Percentiles rank a stretch among this genome's conserved stretches.
Evolutionary conservation across 2,888 invertebrate species (phyloP).

Genomic region (Crepidodera aurea): DNA sequence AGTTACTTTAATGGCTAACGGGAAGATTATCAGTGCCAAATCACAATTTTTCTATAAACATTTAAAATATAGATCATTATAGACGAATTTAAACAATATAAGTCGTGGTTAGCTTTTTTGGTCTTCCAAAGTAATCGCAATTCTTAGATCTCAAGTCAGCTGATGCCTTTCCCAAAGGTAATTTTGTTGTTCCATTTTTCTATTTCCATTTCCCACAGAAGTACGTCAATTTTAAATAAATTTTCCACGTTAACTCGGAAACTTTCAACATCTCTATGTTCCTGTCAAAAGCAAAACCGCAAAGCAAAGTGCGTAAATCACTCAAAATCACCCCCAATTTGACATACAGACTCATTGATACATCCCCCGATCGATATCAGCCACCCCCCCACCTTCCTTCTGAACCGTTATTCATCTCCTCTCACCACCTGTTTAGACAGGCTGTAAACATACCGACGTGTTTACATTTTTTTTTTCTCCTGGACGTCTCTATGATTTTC

Average conservation of each 20-base stretch:
- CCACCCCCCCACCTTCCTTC: conserved; percentile 39
- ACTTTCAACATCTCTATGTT: neutral
- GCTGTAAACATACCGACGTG: conserved; percentile 50
- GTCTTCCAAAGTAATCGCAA: too few relatives aligned
- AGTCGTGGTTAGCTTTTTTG: too few relatives aligned
- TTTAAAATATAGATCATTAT: too few relatives aligned
- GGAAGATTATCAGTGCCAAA: too few relatives aligned
- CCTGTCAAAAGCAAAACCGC: conserved; percentile 4
- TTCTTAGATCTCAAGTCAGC: too few relatives aligned
- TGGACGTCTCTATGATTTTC: conserved; percentile 46
- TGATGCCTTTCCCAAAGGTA: too few relatives aligned
- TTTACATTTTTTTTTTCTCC: conserved; percentile 45
- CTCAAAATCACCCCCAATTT: conserved; percentile 36
- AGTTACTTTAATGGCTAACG: too few relatives aligned
- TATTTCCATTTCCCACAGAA: too few relatives aligned
- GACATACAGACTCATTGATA: conserved; percentile 47
- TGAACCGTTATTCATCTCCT: conserved; percentile 51
- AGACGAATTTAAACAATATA: too few relatives aligned
- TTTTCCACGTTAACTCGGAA: neutral
- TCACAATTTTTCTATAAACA: too few relatives aligned
- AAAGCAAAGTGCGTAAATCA: conserved; percentile 37
- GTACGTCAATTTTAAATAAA: too few relatives aligned
- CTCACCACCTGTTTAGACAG: conserved; percentile 53
- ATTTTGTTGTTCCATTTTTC: too few relatives aligned
- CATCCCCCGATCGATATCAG: conserved; percentile 45